phyloP scores from a whole-genome alignment of 2,113 vertebrate genomes.

The Osmerus mordax region DNA sequence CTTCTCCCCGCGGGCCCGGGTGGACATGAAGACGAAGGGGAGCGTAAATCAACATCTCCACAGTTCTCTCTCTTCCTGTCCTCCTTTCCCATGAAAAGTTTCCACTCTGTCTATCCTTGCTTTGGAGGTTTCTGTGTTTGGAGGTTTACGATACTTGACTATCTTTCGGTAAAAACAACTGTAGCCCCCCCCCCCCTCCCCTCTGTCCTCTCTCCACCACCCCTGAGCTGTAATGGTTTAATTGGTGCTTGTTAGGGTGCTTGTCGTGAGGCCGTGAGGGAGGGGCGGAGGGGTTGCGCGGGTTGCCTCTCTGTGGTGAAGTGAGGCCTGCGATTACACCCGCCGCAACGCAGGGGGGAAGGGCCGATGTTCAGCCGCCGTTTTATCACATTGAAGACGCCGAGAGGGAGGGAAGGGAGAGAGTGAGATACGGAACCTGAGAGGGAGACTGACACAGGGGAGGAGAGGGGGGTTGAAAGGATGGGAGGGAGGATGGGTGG shows the following conservation, averaged over 20 bases:
- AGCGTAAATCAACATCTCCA: constrained; percentile 53
- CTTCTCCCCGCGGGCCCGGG: constrained; percentile 52
- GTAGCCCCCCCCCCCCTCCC: constrained; percentile 16
- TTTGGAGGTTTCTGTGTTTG: too few species aligned
- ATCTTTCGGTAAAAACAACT: constrained; percentile 30
- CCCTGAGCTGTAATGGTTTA: constrained; percentile 52
- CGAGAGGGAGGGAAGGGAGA: constrained; percentile 28
- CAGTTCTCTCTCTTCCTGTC: background rate
- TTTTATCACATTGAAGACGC: constrained; percentile 39
- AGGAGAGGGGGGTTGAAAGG: background rate
- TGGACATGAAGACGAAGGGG: constrained; percentile 52
- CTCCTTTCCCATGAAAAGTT: background rate
- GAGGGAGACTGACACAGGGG: background rate
- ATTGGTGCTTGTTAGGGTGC: constrained; percentile 56
- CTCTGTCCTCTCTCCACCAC: constrained; percentile 2
- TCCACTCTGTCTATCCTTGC: background rate
- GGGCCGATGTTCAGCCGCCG: constrained; percentile 47
- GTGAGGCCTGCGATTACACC: constrained; percentile 62
- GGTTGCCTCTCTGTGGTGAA: constrained; percentile 47
- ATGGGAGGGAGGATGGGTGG: too few species aligned
- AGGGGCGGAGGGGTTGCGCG: constrained; percentile 10
- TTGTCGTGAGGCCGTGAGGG: constrained; percentile 37
- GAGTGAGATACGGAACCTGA: constrained; percentile 18
- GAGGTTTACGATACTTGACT: constrained; percentile 19
- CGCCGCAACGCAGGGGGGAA: constrained; percentile 38